phyloP scores from a whole-genome alignment of 2,888 invertebrate genomes.

The Pammene aurita region DNA sequence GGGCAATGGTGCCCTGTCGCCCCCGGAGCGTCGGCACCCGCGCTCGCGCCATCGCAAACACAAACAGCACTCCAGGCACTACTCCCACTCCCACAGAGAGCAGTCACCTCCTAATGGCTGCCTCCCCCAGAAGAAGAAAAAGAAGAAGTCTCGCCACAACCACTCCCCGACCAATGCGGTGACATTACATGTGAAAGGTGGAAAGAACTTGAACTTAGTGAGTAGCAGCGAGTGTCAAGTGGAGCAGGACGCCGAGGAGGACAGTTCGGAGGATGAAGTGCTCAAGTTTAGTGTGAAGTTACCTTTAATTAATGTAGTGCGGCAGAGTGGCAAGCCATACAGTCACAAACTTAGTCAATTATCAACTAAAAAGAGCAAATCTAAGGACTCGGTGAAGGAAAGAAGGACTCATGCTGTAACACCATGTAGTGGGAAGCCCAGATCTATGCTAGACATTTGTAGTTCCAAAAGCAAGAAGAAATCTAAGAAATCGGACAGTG shows the following conservation, averaged over 20 bases:
- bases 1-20: constrained; percentile 66
- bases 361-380: constrained; percentile 78
- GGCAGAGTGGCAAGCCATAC: constrained; percentile 80
- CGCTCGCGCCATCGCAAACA: constrained; percentile 73
- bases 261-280: constrained; percentile 75
- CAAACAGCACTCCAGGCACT: constrained; percentile 72
- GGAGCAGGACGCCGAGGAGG: constrained; percentile 53
- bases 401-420: constrained; percentile 69
- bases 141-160: constrained; percentile 70
- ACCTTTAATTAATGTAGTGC: constrained; percentile 71
- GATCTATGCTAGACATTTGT: constrained; percentile 78
- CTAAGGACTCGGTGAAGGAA: constrained; percentile 66
- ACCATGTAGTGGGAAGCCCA: constrained; percentile 80
- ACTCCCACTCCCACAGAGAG: constrained; percentile 49
- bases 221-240: constrained; percentile 78
- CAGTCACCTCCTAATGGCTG: constrained; percentile 67
- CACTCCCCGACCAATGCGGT: constrained; percentile 66
- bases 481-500: constrained; percentile 71
- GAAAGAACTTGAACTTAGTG: constrained; percentile 80
- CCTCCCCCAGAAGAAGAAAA: constrained; percentile 69
- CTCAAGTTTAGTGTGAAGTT: constrained; percentile 77
- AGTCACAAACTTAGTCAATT: constrained; percentile 84
- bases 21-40: constrained; percentile 65
- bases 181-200: constrained; percentile 75
- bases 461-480: constrained; percentile 79